Evolutionary conservation across 1,140 invertebrate genomes (phyloP).

Genomic region (Pogonomyrmex californicus): DNA sequence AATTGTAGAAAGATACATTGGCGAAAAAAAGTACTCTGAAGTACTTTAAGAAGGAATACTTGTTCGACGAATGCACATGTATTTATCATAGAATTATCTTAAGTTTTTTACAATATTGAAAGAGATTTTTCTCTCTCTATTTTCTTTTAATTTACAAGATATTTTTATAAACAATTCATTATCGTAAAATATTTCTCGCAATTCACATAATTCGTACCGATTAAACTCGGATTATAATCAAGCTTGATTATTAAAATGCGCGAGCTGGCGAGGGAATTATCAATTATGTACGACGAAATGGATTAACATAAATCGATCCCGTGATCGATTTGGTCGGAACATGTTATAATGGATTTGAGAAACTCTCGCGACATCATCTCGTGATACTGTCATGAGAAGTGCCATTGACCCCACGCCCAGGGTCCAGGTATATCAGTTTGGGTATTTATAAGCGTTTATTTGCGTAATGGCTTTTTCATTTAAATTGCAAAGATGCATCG

Average conservation of each 20-base stretch:
- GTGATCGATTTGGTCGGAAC: neutral
- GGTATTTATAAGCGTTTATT: conserved; percentile 58
- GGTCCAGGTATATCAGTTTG: conserved; percentile 5
- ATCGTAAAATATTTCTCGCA: conserved; percentile 25
- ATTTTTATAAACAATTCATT: neutral
- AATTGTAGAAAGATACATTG: neutral
- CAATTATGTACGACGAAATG: conserved; percentile 9
- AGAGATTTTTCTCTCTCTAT: neutral
- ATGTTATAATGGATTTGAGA: neutral
- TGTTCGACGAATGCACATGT: neutral
- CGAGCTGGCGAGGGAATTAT: neutral
- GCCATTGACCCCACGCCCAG: conserved; percentile 8
- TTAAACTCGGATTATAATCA: conserved; percentile 29
- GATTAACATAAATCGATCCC: conserved; percentile 35
- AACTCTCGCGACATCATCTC: neutral
- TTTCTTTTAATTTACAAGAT: neutral
- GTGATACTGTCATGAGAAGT: conserved; percentile 14
- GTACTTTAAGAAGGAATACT: no score
- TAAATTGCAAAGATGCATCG: conserved; percentile 48
- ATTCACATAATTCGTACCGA: conserved; percentile 1
- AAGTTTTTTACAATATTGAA: neutral
- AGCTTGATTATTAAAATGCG: conserved; percentile 51
- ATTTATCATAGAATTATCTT: neutral
- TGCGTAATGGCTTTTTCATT: conserved; percentile 55
- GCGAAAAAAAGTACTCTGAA: no score